Base-by-base conservation (phyloP, 2,797 vertebrate species). In the Macroramphosus scolopax region DNA sequence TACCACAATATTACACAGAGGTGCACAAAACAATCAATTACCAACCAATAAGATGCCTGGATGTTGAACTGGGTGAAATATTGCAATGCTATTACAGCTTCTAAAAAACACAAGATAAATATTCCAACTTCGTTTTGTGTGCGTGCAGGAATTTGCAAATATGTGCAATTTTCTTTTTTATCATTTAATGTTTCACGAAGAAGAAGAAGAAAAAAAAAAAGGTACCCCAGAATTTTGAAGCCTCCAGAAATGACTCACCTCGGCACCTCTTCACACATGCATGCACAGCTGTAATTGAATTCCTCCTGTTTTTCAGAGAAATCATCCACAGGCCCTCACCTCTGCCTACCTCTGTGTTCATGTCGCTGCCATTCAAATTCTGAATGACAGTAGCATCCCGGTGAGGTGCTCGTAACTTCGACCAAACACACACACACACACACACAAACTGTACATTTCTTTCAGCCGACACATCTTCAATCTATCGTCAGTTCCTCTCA, bases 201-300 rank as follows among this genome's bases (percentile, higher is more conserved):
- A 8, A 11, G 3, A 3, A 3, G 20, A 26, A 17, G 12, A 16
- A 24, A 20, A 13, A 5, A 26, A 9, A 6, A 51, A 68, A 67
- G 24, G 65, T 55, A 43, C 42, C 41, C 24, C 45, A 53, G 38
- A 9, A 58, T 64, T 57, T 64, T 57, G 20, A 54, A 55, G 30
- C 37, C n/a, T 3, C 58, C 38, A 46, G 63, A 47, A 78, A 69
- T 41, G 35, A 10, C 44, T 68, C 51, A 61, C 63, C 63, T 65
- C 57, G 17, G 81, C 78, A 77, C 75, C 76, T 75, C 66, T 77
- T 78, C 73, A 78, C 77, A 77, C 63, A 74, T 40, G 52, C 61
- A 63, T 68, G 68, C 55, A 43, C 71, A 50, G 49, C 47, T 45
- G 72, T 82, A 82, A 86, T 81, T 83, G 77, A 84, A 83, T 82